These are phyloP conservation scores for Aquatica leii DNA, from an alignment of 2,888 invertebrate species.

Conservation along the genomic window DNA sequence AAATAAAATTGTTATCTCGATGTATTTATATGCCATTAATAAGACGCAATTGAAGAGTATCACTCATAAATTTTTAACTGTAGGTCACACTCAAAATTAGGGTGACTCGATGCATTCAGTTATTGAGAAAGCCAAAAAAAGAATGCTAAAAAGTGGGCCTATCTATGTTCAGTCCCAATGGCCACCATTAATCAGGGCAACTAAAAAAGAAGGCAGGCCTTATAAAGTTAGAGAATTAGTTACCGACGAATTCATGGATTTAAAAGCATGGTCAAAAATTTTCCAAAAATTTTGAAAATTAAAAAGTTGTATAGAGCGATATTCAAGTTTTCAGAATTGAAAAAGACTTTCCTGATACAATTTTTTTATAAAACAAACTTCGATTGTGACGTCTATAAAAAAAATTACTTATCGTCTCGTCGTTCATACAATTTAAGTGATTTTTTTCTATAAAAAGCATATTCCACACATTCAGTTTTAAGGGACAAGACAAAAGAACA, in stretches of 20 bases:
- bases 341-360: conserved; percentile 20
- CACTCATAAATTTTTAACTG: too few relatives aligned
- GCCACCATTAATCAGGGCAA: conserved; percentile 17
- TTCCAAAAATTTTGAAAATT: conserved; percentile 16
- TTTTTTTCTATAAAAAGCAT: not conserved
- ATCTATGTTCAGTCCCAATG: conserved; percentile 14
- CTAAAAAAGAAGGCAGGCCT: conserved; percentile 16
- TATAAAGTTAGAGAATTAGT: conserved; percentile 16
- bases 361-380: conserved; percentile 29
- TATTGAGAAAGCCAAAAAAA: too few relatives aligned
- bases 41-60: too few relatives aligned
- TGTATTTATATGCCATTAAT: too few relatives aligned
- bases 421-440: not conserved
- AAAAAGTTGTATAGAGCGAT: conserved; percentile 21
- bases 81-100: too few relatives aligned
- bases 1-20: conserved; percentile 10
- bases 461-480: too few relatives aligned
- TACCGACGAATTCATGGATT: conserved; percentile 14
- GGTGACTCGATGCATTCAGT: too few relatives aligned
- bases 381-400: not conserved
- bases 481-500: not conserved
- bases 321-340: conserved; percentile 23
- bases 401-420: too few relatives aligned
- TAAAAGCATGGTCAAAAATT: conserved; percentile 15
- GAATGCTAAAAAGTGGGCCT: conserved; percentile 17